These are phyloP conservation scores for Corythornis vintsioides DNA, from an alignment of 2,113 vertebrate genomes.

Conservation along the genomic window DNA sequence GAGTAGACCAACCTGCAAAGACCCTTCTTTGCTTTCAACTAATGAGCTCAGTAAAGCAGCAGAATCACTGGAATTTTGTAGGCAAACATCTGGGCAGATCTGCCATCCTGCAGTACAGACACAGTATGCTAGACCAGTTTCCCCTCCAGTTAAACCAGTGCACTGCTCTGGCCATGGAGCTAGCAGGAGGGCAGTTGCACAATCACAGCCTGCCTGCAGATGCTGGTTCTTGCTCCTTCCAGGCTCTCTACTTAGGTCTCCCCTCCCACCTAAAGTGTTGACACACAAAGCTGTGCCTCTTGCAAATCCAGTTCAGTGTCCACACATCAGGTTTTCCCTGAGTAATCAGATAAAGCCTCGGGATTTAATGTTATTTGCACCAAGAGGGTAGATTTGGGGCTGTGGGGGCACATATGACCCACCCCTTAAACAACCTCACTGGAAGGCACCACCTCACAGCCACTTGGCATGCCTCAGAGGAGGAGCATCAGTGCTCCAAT, in stretches of 20 bases:
- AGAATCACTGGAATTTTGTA: neutral
- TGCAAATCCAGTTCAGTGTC: constrained; percentile 27
- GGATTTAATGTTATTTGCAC: neutral
- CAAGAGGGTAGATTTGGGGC: neutral
- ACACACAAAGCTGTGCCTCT: constrained; percentile 25
- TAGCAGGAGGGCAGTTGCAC: neutral
- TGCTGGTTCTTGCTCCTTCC: neutral
- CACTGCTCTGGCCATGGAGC: neutral
- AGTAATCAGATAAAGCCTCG: neutral
- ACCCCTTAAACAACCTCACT: neutral
- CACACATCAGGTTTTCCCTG: neutral
- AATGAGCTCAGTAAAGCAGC: neutral
- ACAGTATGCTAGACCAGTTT: neutral
- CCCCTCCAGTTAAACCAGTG: neutral
- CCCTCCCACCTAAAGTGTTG: neutral
- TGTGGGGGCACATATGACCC: neutral
- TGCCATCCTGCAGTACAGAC: neutral
- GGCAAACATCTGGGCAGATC: neutral
- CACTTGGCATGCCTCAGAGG: neutral
- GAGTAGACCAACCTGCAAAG: neutral
- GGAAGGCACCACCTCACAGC: neutral
- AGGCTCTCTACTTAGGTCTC: neutral
- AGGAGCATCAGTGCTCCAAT: neutral
- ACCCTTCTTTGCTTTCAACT: accelerated
- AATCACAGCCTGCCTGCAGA: neutral